A percentile compares a stretch with the other conserved stretches of the same genome.
Evolutionary conservation across 2,888 invertebrate genomes (phyloP).

Genomic region (Meiosimyza platycephala): DNA sequence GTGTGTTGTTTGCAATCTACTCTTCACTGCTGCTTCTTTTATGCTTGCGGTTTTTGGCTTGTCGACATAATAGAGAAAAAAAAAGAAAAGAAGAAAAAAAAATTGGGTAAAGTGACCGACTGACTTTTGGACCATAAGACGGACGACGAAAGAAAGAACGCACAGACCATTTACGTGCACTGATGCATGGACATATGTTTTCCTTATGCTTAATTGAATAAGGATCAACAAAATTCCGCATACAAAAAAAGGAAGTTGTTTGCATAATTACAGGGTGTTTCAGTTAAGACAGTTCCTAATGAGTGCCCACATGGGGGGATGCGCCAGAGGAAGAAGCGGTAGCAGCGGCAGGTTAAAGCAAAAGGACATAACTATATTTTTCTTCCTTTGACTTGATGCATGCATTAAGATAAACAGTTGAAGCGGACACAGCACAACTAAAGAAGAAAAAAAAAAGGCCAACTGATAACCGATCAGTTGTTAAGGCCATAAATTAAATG

Average conservation of each 20-base stretch:
- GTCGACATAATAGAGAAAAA: too few relatives aligned
- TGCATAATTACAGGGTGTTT: slow-evolving; percentile 26
- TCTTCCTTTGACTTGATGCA: slow-evolving; percentile 16
- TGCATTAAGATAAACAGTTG: slow-evolving; percentile 22
- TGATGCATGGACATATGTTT: slow-evolving; percentile 12
- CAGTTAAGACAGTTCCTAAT: slow-evolving; percentile 20
- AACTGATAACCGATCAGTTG: slow-evolving; percentile 30
- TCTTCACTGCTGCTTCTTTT: too few relatives aligned
- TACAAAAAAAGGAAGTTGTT: slow-evolving; percentile 18
- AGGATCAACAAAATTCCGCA: neutral
- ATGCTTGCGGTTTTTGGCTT: too few relatives aligned
- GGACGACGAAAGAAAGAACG: neutral
- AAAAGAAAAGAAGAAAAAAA: too few relatives aligned
- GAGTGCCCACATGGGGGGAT: neutral
- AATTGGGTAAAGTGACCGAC: neutral
- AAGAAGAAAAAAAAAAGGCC: neutral
- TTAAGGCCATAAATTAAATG: slow-evolving; percentile 28
- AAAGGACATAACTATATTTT: slow-evolving; percentile 20
- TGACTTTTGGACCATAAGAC: neutral
- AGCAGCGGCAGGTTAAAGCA: neutral
- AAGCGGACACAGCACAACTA: too few relatives aligned
- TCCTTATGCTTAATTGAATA: slow-evolving; percentile 27
- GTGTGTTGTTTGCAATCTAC: too few relatives aligned
- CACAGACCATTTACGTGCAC: neutral
- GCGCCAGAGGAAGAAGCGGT: neutral